phyloP scores from a whole-genome alignment of 53 echinoderm and acorn worm species.

The Patiria pectinifera region DNA sequence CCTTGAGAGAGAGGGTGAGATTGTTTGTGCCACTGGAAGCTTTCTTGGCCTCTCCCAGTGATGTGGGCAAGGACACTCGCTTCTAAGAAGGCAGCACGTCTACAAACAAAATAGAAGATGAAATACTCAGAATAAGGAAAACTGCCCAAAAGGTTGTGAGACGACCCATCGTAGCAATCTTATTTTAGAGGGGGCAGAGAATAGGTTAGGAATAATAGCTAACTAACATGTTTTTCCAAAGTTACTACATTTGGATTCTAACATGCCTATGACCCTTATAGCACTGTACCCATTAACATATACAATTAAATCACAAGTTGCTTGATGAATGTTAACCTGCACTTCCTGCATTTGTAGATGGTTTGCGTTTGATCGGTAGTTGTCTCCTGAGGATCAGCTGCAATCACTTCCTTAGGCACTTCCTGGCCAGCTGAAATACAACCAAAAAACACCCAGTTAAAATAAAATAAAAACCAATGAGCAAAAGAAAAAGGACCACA shows the following conservation, averaged over 20 bases:
- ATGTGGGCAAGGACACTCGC: slow-evolving; percentile 76
- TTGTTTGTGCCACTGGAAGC: slow-evolving; percentile 87
- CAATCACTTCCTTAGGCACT: slow-evolving; percentile 74
- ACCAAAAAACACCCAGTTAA: not conserved
- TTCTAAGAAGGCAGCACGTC: slow-evolving; percentile 77
- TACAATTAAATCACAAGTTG: not conserved
- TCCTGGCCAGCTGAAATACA: slow-evolving; percentile 8
- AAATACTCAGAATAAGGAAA: not conserved
- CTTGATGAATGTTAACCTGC: slow-evolving; percentile 69
- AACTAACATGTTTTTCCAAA: no score
- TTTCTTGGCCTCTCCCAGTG: slow-evolving; percentile 68
- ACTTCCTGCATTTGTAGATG: slow-evolving; percentile 87
- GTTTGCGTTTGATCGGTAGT: slow-evolving; percentile 19
- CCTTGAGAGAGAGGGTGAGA: slow-evolving; percentile 29
- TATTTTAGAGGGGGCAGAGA: no score
- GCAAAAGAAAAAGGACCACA: not conserved
- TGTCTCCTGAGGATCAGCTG: slow-evolving; percentile 75
- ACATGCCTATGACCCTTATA: no score
- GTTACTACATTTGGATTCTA: no score
- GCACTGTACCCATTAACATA: no score
- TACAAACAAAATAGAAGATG: not conserved
- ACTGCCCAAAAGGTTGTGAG: no score
- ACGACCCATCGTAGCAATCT: no score
- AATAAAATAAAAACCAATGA: no score
- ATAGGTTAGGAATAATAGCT: no score